phyloP scores from a whole-genome alignment of 2,797 vertebrate species.

The Sparus aurata region DNA sequence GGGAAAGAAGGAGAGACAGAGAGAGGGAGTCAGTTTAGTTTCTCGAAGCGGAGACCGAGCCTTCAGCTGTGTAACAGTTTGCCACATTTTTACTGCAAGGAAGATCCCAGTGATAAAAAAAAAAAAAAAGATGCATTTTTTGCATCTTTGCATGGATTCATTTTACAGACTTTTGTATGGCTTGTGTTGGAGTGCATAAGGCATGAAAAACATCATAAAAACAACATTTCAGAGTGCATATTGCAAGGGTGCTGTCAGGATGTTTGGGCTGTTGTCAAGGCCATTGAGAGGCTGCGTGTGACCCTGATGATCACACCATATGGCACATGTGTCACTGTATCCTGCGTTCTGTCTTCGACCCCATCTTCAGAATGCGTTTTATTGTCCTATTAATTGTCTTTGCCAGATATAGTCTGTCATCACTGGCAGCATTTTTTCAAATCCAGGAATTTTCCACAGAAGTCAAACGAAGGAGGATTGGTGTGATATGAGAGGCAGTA shows the following conservation, averaged over 20 bases:
- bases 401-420: constrained; percentile 15
- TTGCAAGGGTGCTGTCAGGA: not conserved
- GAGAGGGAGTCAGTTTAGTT: constrained; percentile 65
- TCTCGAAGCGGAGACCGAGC: constrained; percentile 60
- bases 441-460: not conserved
- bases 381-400: constrained; percentile 14
- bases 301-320: not conserved
- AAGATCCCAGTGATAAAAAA: constrained; percentile 27
- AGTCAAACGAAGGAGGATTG: not conserved
- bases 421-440: not conserved
- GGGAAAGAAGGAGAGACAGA: constrained; percentile 72
- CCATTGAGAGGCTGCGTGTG: not conserved
- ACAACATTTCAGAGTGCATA: constrained; percentile 16
- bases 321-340: not conserved
- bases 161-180: constrained; percentile 54
- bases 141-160: constrained; percentile 59
- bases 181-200: constrained; percentile 32
- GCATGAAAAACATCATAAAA: constrained; percentile 42
- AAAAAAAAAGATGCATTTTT: constrained; percentile 46
- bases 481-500: not conserved
- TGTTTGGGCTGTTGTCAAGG: constrained; percentile 1
- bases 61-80: constrained; percentile 61
- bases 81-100: constrained; percentile 55
- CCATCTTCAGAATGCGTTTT: constrained; percentile 3
- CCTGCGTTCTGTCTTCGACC: constrained; percentile 1